These are phyloP conservation scores for Standfussiana lucernea DNA, from an alignment of 2,888 invertebrate species.

Conservation along the genomic window DNA sequence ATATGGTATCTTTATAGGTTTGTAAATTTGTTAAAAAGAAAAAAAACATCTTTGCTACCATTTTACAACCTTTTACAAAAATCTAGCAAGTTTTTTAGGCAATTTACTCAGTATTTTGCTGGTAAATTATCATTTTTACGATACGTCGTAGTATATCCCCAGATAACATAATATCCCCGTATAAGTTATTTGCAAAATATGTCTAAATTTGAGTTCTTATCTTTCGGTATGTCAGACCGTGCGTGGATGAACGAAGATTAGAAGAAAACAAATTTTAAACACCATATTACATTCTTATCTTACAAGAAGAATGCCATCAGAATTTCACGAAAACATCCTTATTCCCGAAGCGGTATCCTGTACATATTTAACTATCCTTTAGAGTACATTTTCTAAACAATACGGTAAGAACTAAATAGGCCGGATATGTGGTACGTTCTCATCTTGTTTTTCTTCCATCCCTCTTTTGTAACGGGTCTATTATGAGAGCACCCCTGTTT, in stretches of 20 bases:
- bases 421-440: constrained; percentile 63
- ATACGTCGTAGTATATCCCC: no score
- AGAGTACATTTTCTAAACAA: constrained; percentile 53
- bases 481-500: constrained; percentile 77
- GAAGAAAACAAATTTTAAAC: neutral
- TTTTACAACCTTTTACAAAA: no score
- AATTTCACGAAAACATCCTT: neutral
- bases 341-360: neutral
- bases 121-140: no score
- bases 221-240: neutral
- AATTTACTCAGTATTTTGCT: no score
- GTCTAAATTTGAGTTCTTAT: neutral
- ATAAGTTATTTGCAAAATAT: no score
- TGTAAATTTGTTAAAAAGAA: neutral
- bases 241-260: neutral
- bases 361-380: constrained; percentile 41
- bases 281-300: neutral
- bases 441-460: constrained; percentile 74
- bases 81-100: no score
- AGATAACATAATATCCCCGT: no score
- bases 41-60: no score
- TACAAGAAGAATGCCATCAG: neutral
- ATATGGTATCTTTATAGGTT: neutral
- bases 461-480: constrained; percentile 74
- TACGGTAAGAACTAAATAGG: constrained; percentile 54